Base-by-base conservation (phyloP, 2,113 vertebrate species). In the Pipra filicauda region DNA sequence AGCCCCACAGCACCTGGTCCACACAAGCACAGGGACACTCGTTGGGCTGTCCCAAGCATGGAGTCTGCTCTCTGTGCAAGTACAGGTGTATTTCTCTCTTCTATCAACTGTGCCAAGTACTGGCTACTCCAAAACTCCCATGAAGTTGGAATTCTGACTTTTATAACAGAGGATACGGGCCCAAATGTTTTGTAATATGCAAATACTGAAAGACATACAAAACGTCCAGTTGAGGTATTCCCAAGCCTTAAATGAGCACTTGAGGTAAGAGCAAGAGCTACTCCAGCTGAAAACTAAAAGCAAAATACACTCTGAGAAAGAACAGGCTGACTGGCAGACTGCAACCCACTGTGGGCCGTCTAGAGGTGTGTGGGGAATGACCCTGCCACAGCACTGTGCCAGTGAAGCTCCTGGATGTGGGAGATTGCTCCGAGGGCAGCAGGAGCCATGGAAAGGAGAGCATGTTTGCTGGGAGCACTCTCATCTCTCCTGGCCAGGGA, bases 371-470 rank as follows among this genome's bases (percentile, higher is more conserved):
- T 0, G 0, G 59, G 57, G 80, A 91, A 51, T 6, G 18, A 49
- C 4, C 51, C 33, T 4, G 1, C 6, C 4, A 6, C 26, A 61
- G 67, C 61, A 51, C 28, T 19, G 22, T 0, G 1, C 26, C 1
- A 0, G 11, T 30, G 35, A 55, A 43, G 72, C 62, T 70, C 86
- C 52, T 5, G 11, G 31, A 11, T 2, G 1, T 5, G 19, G 22
- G 27, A 85, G 26, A 72, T 18, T 3, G n/a, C 74, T 73, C 46
- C 4, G 5, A 51, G 41, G 12, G 62, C 58, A 65, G n/a, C 19
- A 6, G 26, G 51, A 88, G 43, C 26, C 1, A 1, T 0, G 1
- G 61, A 33, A 81, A 73, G 49, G 75, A 81, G 39, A 93, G 44
- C 12, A 7, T 12, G 2, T 77, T 76, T 43, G 46, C 86, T 39